Base-by-base conservation (phyloP, 2,113 vertebrate species). In the Damaliscus lunatus region DNA sequence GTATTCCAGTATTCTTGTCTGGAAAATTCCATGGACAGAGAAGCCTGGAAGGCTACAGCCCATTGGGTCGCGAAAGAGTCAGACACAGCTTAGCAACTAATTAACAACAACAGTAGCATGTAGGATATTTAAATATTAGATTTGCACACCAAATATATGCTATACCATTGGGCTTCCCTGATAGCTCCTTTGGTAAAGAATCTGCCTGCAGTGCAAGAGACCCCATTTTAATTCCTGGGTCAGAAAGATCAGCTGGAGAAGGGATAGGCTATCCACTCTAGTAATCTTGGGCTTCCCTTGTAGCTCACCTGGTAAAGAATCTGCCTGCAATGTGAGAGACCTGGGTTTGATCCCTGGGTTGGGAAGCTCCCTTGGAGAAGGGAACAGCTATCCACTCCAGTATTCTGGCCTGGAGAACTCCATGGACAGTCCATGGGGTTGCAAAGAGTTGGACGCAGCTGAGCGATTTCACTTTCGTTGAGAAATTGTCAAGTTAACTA, bases 401-500 rank as follows among this genome's bases (percentile, higher is more conserved):
- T 40, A 74, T 74, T 74, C n/a, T 74, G 67, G 19, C 19, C 67
- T 74, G n/a, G n/a, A 74, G 67, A 74, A 74, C 67, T 71, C n/a
- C n/a, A 23, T 12, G n/a, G 19, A 40, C 10, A 71, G n/a, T 40
- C n/a, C 19, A 23, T 71, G n/a, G 17, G n/a, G 64, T 71, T 71
- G n/a, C 17, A 71, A 67, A 10, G 64, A 36, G 19, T 12, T 0
- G 9, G 17, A 23, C 67, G 40, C 67, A 74, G 67, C n/a, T 74
- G 19, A 74, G 67, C 0, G 11, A 40, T 23, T 74, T 74, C 67
- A 74, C 67, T 74, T 74, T 74, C 19, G 6, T 3, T 74, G 67
- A 74, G 67, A 74, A 74, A 48, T n/a, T 96, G 46, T 33, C 31
- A 53, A 67, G 29, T 90, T 93, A 85, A 74, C 13, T 52, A 60